These are phyloP conservation scores for Paradisaea rubra DNA, from an alignment of 2,113 vertebrate genomes.

Conservation along the genomic window DNA sequence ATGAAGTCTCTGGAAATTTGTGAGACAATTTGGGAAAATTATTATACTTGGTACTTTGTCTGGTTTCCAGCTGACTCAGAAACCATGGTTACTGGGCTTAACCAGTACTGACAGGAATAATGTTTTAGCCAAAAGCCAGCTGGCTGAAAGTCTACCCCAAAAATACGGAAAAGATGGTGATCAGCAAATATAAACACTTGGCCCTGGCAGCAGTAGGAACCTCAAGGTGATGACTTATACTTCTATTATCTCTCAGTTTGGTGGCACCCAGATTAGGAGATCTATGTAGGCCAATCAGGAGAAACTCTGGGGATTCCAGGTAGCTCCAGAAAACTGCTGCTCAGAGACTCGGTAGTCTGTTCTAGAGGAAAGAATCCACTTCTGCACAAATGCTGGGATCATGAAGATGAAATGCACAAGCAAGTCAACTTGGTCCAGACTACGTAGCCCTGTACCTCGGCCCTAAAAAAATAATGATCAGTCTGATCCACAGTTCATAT, in stretches of 20 bases:
- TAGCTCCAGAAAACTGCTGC: not conserved
- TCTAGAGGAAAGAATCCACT: not conserved
- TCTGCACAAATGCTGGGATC: not conserved
- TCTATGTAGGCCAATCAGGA: not conserved
- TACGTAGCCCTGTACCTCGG: not conserved
- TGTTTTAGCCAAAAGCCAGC: not conserved
- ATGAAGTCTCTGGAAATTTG: conserved; percentile 26
- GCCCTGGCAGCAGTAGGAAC: not conserved
- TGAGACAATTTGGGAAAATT: conserved; percentile 22
- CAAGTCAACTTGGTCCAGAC: not conserved
- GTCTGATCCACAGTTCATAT: not conserved
- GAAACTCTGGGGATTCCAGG: not conserved
- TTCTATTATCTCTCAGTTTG: not conserved
- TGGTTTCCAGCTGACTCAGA: conserved; percentile 32
- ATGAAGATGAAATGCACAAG: not conserved
- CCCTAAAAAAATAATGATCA: not conserved
- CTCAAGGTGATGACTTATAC: not conserved
- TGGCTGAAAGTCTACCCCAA: not conserved
- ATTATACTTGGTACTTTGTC: not conserved
- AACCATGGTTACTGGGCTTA: not conserved
- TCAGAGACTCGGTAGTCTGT: not conserved
- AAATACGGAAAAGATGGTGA: not conserved
- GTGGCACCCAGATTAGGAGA: not conserved
- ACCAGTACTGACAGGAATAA: not conserved
- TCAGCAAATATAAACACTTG: not conserved